Evolutionary conservation across 2,888 invertebrate genomes (phyloP).

Genomic region (Drosophila tripunctata): DNA sequence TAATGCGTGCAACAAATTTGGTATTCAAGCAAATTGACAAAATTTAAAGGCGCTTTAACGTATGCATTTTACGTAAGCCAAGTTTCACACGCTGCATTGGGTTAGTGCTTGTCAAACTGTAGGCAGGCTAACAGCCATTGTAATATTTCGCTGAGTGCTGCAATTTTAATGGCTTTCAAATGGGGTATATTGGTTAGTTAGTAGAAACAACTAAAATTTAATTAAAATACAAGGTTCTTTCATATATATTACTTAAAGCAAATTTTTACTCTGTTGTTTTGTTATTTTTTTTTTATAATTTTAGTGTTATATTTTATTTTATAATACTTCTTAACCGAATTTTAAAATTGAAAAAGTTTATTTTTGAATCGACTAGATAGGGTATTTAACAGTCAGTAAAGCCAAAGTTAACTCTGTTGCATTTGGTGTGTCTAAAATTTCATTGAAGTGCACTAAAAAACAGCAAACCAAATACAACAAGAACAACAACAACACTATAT

Average conservation of each 20-base stretch:
- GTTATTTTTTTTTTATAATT: too few relatives aligned
- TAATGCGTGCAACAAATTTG: conserved; percentile 36
- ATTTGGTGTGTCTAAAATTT: conserved; percentile 41
- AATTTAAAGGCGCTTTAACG: neutral
- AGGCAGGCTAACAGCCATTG: conserved; percentile 12
- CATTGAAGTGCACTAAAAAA: conserved; percentile 40
- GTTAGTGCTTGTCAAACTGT: conserved; percentile 44
- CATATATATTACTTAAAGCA: too few relatives aligned
- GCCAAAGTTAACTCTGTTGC: conserved; percentile 10
- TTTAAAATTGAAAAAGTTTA: too few relatives aligned
- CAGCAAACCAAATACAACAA: conserved; percentile 32
- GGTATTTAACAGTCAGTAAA: neutral
- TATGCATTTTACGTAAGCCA: conserved; percentile 49
- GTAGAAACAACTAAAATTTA: too few relatives aligned
- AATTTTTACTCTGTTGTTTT: too few relatives aligned
- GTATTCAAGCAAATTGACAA: conserved; percentile 17
- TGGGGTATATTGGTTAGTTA: neutral
- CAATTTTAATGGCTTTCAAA: neutral
- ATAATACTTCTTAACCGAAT: too few relatives aligned
- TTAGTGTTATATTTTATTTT: neutral
- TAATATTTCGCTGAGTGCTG: conserved; percentile 30
- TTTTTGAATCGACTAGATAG: too few relatives aligned
- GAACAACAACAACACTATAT: conserved; percentile 29
- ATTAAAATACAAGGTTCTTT: too few relatives aligned
- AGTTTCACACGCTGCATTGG: conserved; percentile 52